Conservation (phyloP, 1,140 invertebrate species). For the Drosophila dunni region DNA sequence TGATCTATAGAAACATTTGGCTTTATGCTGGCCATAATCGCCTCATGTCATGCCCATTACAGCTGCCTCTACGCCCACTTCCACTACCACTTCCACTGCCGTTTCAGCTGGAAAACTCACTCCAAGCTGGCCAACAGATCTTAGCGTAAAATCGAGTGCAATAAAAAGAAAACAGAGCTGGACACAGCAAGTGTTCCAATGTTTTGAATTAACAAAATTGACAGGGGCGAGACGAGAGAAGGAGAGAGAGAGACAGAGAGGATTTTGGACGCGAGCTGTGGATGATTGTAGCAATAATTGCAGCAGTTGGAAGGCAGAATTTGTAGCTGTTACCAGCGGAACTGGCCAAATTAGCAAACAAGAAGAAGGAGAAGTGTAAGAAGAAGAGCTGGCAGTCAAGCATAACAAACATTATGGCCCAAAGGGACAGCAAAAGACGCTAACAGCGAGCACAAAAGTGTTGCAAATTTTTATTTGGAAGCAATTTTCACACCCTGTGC, state of each 20-base stretch:
- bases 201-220: slow-evolving; percentile 61
- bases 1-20: slow-evolving; percentile 41
- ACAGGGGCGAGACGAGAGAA: slow-evolving; percentile 39
- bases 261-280: slow-evolving; percentile 57
- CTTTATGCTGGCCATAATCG: slow-evolving; percentile 52
- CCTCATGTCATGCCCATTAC: slow-evolving; percentile 70
- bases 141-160: slow-evolving; percentile 78
- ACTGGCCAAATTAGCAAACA: slow-evolving; percentile 15
- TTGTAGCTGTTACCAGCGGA: slow-evolving; percentile 28
- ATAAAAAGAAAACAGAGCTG: slow-evolving; percentile 67
- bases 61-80: slow-evolving; percentile 12
- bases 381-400: slow-evolving; percentile 5
- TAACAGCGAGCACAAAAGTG: slow-evolving; percentile 34
- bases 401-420: slow-evolving; percentile 46
- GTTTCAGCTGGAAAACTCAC: slow-evolving; percentile 9
- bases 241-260: not conserved
- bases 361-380: no score
- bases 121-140: slow-evolving; percentile 41
- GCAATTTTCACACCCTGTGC: slow-evolving; percentile 80
- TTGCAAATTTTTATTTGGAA: slow-evolving; percentile 84
- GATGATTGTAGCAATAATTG: slow-evolving; percentile 72
- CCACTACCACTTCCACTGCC: not conserved
- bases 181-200: slow-evolving; percentile 70
- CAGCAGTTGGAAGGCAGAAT: slow-evolving; percentile 34
- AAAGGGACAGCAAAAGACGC: not conserved